Conservation (phyloP, 2,888 invertebrate genomes). For the Torymus texanus region DNA sequence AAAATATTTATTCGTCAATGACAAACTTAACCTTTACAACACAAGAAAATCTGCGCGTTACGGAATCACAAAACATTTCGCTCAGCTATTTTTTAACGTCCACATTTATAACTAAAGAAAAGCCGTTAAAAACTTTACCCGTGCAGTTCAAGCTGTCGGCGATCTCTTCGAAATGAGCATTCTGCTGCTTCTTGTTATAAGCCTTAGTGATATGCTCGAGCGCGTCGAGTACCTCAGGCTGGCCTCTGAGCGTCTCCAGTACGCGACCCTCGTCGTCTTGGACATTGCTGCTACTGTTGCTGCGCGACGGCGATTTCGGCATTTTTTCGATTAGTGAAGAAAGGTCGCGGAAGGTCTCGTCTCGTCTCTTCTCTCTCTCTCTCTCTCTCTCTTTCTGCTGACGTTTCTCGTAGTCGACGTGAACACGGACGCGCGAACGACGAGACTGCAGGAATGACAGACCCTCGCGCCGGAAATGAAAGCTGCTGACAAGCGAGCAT, state of each 20-base stretch:
- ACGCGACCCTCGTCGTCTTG: slow-evolving; percentile 17
- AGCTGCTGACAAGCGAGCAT: slow-evolving; percentile 47
- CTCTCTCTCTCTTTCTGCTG: not conserved
- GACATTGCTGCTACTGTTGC: slow-evolving; percentile 52
- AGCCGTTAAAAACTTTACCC: slow-evolving; percentile 53
- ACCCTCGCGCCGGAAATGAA: slow-evolving; percentile 17
- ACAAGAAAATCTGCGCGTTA: no score
- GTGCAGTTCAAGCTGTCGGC: slow-evolving; percentile 57
- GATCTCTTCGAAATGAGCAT: slow-evolving; percentile 57
- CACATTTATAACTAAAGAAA: not conserved
- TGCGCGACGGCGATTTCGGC: slow-evolving; percentile 45
- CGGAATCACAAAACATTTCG: no score
- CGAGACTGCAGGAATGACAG: slow-evolving; percentile 19
- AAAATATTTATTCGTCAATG: no score
- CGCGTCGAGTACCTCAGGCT: slow-evolving; percentile 58
- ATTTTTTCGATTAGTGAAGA: slow-evolving; percentile 10
- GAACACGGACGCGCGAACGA: not conserved
- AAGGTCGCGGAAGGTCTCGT: no score
- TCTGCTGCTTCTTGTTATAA: slow-evolving; percentile 44
- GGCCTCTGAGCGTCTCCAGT: slow-evolving; percentile 56
- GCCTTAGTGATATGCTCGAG: slow-evolving; percentile 35
- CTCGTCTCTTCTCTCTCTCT: no score
- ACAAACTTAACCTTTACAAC: no score
- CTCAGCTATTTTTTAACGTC: no score
- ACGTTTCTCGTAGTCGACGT: not conserved